These are phyloP conservation scores for Teleiodes luculella DNA, from an alignment of 2,888 invertebrate species.

Conservation along the genomic window DNA sequence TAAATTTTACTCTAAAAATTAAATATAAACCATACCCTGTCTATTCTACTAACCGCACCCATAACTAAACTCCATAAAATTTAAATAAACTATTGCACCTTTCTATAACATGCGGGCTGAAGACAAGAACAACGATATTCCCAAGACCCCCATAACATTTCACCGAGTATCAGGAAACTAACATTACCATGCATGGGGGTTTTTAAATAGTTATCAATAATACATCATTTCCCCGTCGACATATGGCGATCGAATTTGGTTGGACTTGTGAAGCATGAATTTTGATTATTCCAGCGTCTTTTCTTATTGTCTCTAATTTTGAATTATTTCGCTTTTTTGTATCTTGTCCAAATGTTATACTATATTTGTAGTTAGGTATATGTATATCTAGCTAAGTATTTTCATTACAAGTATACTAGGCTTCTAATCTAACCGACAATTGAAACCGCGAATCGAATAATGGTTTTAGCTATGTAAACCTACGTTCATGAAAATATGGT, in stretches of 20 bases:
- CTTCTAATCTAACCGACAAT: too few relatives aligned
- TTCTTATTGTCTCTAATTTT: constrained; percentile 7
- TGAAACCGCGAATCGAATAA: too few relatives aligned
- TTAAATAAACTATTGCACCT: constrained; percentile 5
- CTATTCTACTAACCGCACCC: background rate
- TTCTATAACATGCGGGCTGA: constrained; percentile 12
- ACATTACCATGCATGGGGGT: constrained; percentile 45
- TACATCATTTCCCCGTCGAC: constrained; percentile 22
- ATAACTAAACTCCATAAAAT: constrained; percentile 8
- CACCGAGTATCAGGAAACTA: constrained; percentile 46
- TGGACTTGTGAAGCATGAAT: constrained; percentile 33
- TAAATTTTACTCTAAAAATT: too few relatives aligned
- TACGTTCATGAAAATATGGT: too few relatives aligned
- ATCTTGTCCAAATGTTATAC: background rate
- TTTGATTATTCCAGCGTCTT: constrained; percentile 22
- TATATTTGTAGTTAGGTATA: background rate
- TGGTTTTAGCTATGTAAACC: too few relatives aligned
- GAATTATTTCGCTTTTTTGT: background rate
- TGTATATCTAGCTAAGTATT: too few relatives aligned
- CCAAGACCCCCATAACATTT: constrained; percentile 45
- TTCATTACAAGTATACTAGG: too few relatives aligned
- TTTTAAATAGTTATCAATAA: constrained; percentile 37
- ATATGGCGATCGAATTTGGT: constrained; percentile 34
- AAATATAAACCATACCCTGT: too few relatives aligned
- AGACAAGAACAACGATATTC: background rate